Evolutionary conservation across 1,140 invertebrate genomes (phyloP).

Genomic region (Drosophila grimshawi): DNA sequence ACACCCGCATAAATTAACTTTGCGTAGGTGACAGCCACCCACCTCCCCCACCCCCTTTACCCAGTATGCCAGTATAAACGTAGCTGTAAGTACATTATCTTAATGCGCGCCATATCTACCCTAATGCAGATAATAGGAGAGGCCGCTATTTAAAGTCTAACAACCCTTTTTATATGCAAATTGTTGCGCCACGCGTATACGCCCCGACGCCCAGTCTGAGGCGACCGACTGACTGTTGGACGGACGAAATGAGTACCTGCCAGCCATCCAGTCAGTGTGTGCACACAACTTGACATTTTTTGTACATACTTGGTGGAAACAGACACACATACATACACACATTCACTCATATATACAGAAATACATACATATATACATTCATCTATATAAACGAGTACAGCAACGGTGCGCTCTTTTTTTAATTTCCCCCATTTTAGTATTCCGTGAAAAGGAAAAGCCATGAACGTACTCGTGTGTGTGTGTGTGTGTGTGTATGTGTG

Average conservation of each 20-base stretch:
- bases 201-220: slow-evolving; percentile 51
- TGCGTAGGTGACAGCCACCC: slow-evolving; percentile 42
- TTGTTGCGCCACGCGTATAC: slow-evolving; percentile 76
- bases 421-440: slow-evolving; percentile 76
- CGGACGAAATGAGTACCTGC: slow-evolving; percentile 33
- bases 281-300: slow-evolving; percentile 74
- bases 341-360: too few relatives aligned
- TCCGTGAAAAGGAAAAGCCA: slow-evolving; percentile 59
- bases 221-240: slow-evolving; percentile 6
- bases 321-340: slow-evolving; percentile 1
- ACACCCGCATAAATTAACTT: slow-evolving; percentile 81
- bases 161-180: slow-evolving; percentile 83
- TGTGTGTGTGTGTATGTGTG: slow-evolving; percentile 9
- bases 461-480: slow-evolving; percentile 11
- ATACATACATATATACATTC: too few relatives aligned
- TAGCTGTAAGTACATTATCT: slow-evolving; percentile 80
- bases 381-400: slow-evolving; percentile 2
- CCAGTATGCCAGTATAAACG: slow-evolving; percentile 53
- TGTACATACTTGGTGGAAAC: slow-evolving; percentile 52
- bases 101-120: slow-evolving; percentile 76
- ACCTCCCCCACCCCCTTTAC: slow-evolving; percentile 24
- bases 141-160: slow-evolving; percentile 80
- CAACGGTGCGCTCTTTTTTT: slow-evolving; percentile 56
- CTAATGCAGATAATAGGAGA: slow-evolving; percentile 81
- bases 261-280: slow-evolving; percentile 1